phyloP scores from a whole-genome alignment of 1,140 invertebrate species.

The Orchestia grillus region DNA sequence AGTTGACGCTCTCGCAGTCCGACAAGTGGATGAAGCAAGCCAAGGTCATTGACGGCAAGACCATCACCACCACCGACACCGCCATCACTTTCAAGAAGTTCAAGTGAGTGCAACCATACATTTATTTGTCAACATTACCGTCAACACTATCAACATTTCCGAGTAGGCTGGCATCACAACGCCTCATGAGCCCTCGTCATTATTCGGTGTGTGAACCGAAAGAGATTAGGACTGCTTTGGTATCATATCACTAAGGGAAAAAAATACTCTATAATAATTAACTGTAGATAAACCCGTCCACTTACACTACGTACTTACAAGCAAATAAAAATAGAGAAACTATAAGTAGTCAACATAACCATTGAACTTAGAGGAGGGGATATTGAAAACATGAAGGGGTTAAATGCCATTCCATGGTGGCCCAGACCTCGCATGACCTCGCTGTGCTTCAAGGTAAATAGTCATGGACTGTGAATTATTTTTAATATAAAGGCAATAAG shows the following conservation, averaged over 20 bases:
- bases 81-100: slow-evolving; percentile 91
- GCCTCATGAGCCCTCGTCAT: not conserved
- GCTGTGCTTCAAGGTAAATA: not conserved
- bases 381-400: too few species aligned
- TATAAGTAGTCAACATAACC: too few species aligned
- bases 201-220: too few species aligned
- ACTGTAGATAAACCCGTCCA: too few species aligned
- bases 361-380: not conserved
- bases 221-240: too few species aligned
- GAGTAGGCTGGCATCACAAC: not conserved
- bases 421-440: not conserved
- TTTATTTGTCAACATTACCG: not conserved
- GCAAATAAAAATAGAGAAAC: too few species aligned
- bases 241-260: too few species aligned
- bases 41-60: slow-evolving; percentile 90
- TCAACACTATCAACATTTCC: not conserved
- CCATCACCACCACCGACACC: slow-evolving; percentile 89
- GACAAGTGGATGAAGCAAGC: slow-evolving; percentile 97
- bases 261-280: too few species aligned
- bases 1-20: slow-evolving; percentile 87
- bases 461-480: not conserved
- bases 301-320: too few species aligned
- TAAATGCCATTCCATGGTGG: not conserved
- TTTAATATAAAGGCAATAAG: not conserved
- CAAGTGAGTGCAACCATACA: slow-evolving; percentile 75